Evolutionary conservation across 2,113 vertebrate species (phyloP), one percentile per base, ranked within the genome.

Genomic region (Oreochromis niloticus): DNA sequence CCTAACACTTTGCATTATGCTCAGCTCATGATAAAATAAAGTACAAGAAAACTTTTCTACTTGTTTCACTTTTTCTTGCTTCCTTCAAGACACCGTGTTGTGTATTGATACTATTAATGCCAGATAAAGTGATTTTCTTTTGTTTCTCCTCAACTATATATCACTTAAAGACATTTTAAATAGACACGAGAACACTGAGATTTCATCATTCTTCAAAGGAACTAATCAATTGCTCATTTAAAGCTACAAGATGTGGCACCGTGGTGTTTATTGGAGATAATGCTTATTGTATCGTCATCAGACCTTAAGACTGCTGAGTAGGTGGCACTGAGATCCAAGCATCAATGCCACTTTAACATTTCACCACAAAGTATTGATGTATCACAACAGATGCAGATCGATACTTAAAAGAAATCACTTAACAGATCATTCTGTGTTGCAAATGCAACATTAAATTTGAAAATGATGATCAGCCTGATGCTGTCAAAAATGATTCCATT

Each of bases 1-100:
- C 88, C 92, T 93, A 96, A 94, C 92, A 95, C 94, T 96, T 94
- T 95, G 93, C 94, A 95, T 95, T 95, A 92, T 93, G 93, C 92
- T 96, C 92, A 93, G 88, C 91, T 94, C 91, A 93, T 89, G 91
- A 84, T 90, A 92, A 95, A 95, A 92, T 52, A 82, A 96, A 95
- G 91, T 92, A 79, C 32, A 66, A 73, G 57, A 43, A 90, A 96
- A 96, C 92, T 95, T 97, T 96, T 88, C 94, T 88, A 87, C 92
- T 85, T 80, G 39, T 63, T 91, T 93, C 39, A 92, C 85, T 93
- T 94, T 85, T 66, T 34, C 57, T 83, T 57, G 57, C 90, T 87
- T 92, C 80, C 59, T 52, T 91, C 82, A 85, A 83, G 66, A 82
- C 83, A 80, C 83, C 57, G 66, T 88, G 48, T 79, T 4, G 3